A percentile compares a stretch with the other conserved stretches of the same genome.
Evolutionary conservation across 2,888 invertebrate genomes (phyloP).

Genomic region (Mesodorylaimus sp.): DNA sequence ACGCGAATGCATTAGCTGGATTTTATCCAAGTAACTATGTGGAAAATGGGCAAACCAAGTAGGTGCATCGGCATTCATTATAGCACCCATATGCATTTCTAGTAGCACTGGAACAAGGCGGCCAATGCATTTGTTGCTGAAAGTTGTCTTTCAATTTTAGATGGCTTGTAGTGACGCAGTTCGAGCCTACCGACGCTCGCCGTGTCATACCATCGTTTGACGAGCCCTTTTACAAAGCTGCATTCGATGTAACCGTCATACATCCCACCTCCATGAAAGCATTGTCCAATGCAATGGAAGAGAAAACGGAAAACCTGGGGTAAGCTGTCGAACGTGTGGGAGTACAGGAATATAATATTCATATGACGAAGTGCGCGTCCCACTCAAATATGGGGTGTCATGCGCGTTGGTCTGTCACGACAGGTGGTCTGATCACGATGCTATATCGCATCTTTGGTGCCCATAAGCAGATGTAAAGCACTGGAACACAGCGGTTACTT

Average conservation of each 20-base stretch:
- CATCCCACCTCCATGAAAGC: conserved; percentile 18
- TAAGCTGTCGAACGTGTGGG: conserved; percentile 13
- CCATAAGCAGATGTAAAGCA: too few relatives aligned
- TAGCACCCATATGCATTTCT: too few relatives aligned
- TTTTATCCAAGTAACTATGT: background rate
- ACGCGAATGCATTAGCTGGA: background rate
- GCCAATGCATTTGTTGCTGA: too few relatives aligned
- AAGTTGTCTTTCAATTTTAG: too few relatives aligned
- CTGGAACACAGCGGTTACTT: too few relatives aligned
- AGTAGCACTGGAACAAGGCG: background rate
- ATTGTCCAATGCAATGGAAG: conserved; percentile 11
- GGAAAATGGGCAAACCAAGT: conserved; percentile 1
- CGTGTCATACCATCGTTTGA: conserved; percentile 35
- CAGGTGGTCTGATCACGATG: too few relatives aligned
- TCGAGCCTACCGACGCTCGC: conserved; percentile 32
- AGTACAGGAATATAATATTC: too few relatives aligned
- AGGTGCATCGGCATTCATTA: background rate
- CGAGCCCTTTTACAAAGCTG: conserved; percentile 32
- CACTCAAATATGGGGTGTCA: too few relatives aligned
- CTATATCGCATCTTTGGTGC: too few relatives aligned
- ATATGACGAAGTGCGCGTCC: too few relatives aligned
- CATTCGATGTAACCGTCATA: conserved; percentile 27
- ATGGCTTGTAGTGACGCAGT: conserved; percentile 30
- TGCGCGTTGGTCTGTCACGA: too few relatives aligned
- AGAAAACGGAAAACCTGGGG: conserved; percentile 7